These are phyloP conservation scores for Poecilobothrus nobilitatus DNA, from an alignment of 2,888 invertebrate species.

Conservation along the genomic window DNA sequence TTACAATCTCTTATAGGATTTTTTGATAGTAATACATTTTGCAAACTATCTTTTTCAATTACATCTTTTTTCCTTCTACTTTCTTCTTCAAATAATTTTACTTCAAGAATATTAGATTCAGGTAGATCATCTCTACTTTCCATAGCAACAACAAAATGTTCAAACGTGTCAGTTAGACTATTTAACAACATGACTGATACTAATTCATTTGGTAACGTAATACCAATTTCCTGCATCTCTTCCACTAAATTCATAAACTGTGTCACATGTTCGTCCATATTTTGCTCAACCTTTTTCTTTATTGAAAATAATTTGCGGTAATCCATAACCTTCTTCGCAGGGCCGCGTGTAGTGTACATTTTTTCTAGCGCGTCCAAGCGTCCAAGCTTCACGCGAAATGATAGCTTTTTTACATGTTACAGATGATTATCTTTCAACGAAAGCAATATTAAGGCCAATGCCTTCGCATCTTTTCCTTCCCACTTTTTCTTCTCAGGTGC, in stretches of 20 bases:
- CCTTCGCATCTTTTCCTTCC: too few species aligned
- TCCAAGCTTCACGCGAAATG: too few species aligned
- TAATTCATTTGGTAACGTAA: too few species aligned
- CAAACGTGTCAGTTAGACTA: neutral
- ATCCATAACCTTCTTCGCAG: neutral
- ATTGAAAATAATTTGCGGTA: neutral
- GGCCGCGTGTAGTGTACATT: neutral
- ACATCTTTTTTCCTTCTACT: neutral
- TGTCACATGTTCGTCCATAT: neutral
- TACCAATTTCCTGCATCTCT: neutral
- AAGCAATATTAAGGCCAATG: too few species aligned
- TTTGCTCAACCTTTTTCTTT: neutral
- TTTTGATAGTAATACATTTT: neutral
- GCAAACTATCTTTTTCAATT: neutral
- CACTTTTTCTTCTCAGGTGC: too few species aligned
- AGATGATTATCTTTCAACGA: too few species aligned
- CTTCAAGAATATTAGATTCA: neutral
- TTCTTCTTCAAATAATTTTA: neutral
- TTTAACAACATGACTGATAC: neutral
- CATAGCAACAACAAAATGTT: neutral
- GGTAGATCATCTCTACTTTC: conserved; percentile 1
- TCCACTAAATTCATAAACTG: neutral
- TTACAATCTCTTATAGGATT: neutral
- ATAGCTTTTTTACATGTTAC: too few species aligned
- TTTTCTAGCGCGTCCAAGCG: neutral